A percentile compares a stretch with the other conserved stretches of the same genome.
These are phyloP conservation scores for Ceratosolen fusciceps DNA, from an alignment of 1,140 invertebrate genomes.

Conservation along the genomic window DNA sequence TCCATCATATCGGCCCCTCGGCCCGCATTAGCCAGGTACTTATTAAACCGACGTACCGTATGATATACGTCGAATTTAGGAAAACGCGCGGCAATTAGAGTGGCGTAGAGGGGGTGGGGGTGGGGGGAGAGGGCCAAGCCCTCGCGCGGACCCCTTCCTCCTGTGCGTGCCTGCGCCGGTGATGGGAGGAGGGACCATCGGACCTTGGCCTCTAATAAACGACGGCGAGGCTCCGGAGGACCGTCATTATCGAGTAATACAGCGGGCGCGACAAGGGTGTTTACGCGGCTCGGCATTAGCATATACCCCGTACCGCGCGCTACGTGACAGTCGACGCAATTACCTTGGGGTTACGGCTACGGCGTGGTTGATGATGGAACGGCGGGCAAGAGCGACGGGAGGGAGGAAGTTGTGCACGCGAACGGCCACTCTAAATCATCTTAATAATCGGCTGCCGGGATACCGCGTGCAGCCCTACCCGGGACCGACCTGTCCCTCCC, in stretches of 20 bases:
- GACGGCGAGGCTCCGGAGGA: neutral
- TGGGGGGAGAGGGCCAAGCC: too few relatives aligned
- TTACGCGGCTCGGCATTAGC: conserved; percentile 40
- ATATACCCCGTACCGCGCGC: conserved; percentile 53
- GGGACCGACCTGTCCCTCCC: too few relatives aligned
- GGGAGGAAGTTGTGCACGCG: too few relatives aligned
- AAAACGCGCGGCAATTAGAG: conserved; percentile 31
- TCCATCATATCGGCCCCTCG: too few relatives aligned
- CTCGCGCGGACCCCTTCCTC: neutral
- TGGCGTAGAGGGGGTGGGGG: too few relatives aligned
- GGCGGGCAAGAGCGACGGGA: too few relatives aligned
- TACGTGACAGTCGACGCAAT: conserved; percentile 41
- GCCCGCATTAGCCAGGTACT: conserved; percentile 15
- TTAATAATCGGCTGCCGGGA: conserved; percentile 57
- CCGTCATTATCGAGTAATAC: conserved; percentile 42
- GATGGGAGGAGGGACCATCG: neutral
- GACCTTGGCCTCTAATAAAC: conserved; percentile 15
- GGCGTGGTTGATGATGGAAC: too few relatives aligned
- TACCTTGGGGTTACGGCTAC: neutral
- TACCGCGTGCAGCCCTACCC: too few relatives aligned
- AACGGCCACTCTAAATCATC: conserved; percentile 58
- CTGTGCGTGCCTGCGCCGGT: neutral
- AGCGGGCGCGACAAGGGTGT: conserved; percentile 42
- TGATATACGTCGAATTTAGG: conserved; percentile 42
- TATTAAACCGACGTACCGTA: conserved; percentile 35